A percentile compares a stretch with the other conserved stretches of the same genome.
Evolutionary conservation across 2,888 invertebrate species (phyloP).

Genomic region (Leptinotarsa haldemani): DNA sequence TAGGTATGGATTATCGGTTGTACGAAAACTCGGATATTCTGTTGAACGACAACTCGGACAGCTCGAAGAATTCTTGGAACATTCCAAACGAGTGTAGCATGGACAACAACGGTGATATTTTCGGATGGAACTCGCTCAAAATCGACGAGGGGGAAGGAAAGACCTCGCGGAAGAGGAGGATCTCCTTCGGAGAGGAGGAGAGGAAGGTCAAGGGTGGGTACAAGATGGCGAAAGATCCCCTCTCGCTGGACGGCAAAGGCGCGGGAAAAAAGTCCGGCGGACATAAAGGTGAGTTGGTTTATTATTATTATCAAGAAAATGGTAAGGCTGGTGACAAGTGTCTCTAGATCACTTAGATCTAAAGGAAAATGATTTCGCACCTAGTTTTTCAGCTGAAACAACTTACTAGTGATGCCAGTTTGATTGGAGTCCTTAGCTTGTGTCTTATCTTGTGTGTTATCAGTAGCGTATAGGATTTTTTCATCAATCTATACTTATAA

Average conservation of each 20-base stretch:
- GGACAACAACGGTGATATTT: conserved; percentile 63
- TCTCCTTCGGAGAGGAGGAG: conserved; percentile 29
- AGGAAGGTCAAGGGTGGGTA: conserved; percentile 45
- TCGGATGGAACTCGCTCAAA: conserved; percentile 63
- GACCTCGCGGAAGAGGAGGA: conserved; percentile 24
- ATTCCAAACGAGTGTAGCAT: conserved; percentile 57
- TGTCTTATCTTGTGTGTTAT: no score
- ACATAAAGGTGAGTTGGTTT: conserved; percentile 54
- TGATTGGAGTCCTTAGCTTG: no score
- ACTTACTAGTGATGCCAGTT: no score
- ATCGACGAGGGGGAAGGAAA: conserved; percentile 55
- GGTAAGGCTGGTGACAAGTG: no score
- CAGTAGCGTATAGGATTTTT: no score
- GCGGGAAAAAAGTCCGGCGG: conserved; percentile 45
- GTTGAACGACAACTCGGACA: conserved; percentile 55
- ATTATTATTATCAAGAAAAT: neutral
- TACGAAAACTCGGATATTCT: conserved; percentile 59
- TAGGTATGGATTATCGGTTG: conserved; percentile 66
- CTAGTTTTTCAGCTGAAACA: no score
- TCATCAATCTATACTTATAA: no score
- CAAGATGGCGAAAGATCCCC: conserved; percentile 46
- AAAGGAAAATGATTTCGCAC: no score
- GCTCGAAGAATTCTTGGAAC: conserved; percentile 60
- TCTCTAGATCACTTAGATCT: no score
- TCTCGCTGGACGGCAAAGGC: conserved; percentile 50